Percentiles rank a stretch among this genome's conserved stretches.
These are phyloP conservation scores for Spisula solida DNA, from an alignment of 2,888 invertebrate species.

Conservation along the genomic window DNA sequence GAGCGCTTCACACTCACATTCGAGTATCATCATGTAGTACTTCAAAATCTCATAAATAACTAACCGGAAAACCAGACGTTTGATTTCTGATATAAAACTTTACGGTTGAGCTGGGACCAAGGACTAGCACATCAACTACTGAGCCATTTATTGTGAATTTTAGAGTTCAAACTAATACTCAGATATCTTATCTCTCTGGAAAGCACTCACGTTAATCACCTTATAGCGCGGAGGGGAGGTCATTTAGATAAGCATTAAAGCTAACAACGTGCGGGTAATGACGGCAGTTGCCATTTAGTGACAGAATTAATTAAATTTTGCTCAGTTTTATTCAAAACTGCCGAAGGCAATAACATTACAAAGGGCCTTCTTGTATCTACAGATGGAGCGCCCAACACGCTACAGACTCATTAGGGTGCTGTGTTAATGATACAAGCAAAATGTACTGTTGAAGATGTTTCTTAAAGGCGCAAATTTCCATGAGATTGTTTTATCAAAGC, in stretches of 20 bases:
- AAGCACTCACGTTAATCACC: constrained; percentile 14
- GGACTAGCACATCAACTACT: neutral
- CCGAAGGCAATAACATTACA: neutral
- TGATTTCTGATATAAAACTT: neutral
- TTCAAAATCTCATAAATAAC: neutral
- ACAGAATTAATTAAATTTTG: neutral
- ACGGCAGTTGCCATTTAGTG: constrained; percentile 5
- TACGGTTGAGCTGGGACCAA: neutral
- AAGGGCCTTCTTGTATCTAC: neutral
- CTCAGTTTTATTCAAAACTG: neutral
- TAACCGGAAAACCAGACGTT: neutral
- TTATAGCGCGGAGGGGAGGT: neutral
- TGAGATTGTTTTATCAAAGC: no score
- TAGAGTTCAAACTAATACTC: constrained; percentile 8
- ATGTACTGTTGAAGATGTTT: no score
- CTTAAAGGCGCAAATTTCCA: no score
- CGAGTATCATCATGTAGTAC: neutral
- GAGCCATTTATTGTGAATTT: neutral
- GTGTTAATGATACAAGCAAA: neutral
- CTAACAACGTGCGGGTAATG: constrained; percentile 9
- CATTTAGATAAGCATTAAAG: constrained; percentile 9
- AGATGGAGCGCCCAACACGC: neutral
- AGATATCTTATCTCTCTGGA: constrained; percentile 1
- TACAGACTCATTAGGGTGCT: neutral
- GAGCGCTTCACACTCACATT: no score